Conservation (phyloP, 2,888 invertebrate genomes). For the Ommatoiulus sabulosus region DNA sequence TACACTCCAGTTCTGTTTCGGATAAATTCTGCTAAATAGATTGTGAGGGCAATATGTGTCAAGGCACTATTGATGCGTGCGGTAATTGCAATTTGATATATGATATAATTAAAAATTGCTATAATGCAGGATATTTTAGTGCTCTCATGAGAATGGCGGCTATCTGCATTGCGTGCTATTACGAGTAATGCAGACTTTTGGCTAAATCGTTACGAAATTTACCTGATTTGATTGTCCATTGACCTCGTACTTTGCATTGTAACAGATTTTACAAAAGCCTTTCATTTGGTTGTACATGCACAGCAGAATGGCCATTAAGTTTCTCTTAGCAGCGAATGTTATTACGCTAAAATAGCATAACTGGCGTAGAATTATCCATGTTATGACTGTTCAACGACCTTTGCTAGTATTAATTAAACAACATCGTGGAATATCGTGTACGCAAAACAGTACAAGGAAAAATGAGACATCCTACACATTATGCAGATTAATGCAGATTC, state of each 20-base stretch:
- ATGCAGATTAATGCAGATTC: too few relatives aligned
- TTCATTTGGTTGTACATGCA: background rate
- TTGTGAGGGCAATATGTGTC: background rate
- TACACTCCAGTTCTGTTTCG: background rate
- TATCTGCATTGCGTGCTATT: background rate
- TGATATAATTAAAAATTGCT: background rate
- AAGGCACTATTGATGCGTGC: background rate
- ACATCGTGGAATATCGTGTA: background rate
- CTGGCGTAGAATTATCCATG: conserved; percentile 8
- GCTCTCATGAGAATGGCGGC: background rate
- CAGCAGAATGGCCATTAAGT: conserved; percentile 3
- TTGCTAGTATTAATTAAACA: background rate
- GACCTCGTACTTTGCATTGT: background rate
- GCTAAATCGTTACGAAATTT: background rate
- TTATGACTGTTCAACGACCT: background rate
- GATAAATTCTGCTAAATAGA: background rate
- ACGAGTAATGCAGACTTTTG: background rate
- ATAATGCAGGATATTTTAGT: background rate
- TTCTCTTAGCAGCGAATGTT: background rate
- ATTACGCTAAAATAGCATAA: background rate
- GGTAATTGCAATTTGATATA: background rate
- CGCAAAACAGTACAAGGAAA: background rate
- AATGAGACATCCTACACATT: too few relatives aligned
- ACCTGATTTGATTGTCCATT: background rate
- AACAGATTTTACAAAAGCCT: background rate